phyloP scores from a whole-genome alignment of 2,888 invertebrate species.

The Pharmacophagus antenor region DNA sequence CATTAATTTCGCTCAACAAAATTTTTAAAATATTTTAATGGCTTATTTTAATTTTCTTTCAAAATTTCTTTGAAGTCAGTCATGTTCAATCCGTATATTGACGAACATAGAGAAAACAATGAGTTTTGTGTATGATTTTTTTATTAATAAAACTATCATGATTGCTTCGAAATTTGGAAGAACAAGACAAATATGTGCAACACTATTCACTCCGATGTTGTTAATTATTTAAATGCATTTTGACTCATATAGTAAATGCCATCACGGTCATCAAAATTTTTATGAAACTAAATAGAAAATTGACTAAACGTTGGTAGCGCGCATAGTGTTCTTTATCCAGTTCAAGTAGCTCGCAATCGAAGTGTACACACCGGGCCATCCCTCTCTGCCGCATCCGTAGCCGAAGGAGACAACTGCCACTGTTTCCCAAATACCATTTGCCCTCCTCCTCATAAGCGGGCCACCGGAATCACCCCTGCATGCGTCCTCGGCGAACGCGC shows the following conservation, averaged over 20 bases:
- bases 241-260: too few relatives aligned
- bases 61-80: too few relatives aligned
- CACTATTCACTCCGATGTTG: too few relatives aligned
- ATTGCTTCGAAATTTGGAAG: background rate
- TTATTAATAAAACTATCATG: slow-evolving; percentile 4
- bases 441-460: slow-evolving; percentile 83
- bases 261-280: too few relatives aligned
- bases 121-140: background rate
- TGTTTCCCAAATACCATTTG: slow-evolving; percentile 77
- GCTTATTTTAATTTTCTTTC: too few relatives aligned
- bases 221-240: too few relatives aligned
- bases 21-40: too few relatives aligned
- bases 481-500: slow-evolving; percentile 84
- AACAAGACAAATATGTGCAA: too few relatives aligned
- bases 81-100: too few relatives aligned
- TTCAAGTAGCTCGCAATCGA: slow-evolving; percentile 80
- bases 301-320: slow-evolving; percentile 50
- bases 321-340: slow-evolving; percentile 80
- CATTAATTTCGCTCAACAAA: too few relatives aligned
- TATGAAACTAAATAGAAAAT: too few relatives aligned
- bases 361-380: slow-evolving; percentile 86
- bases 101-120: too few relatives aligned
- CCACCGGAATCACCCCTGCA: slow-evolving; percentile 90
- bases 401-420: slow-evolving; percentile 86
- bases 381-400: slow-evolving; percentile 83